Percentiles rank a stretch among this genome's conserved stretches.
phyloP scores from a whole-genome alignment of 2,888 invertebrate species.

The Xestoiulus laeticollis region DNA sequence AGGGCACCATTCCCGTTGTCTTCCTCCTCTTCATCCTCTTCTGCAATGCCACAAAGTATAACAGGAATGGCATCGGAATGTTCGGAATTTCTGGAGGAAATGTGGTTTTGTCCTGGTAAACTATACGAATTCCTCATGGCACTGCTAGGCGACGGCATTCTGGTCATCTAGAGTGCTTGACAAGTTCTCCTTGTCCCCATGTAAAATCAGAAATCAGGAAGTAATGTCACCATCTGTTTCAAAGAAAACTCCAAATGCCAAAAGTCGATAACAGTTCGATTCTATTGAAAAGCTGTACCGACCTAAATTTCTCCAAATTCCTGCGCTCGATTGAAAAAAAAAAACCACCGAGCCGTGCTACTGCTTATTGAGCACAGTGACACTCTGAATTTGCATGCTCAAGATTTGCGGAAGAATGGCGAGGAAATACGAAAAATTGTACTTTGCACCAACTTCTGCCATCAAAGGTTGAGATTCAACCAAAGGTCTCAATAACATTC shows the following conservation, averaged over 20 bases:
- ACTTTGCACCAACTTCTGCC: too few species aligned
- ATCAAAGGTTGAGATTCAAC: too few species aligned
- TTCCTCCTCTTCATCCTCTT: constrained; percentile 49
- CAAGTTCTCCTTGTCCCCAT: background rate
- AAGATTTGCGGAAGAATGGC: background rate
- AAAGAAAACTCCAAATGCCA: background rate
- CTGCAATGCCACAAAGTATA: constrained; percentile 47
- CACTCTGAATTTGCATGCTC: background rate
- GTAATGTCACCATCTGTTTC: background rate
- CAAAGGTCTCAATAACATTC: too few species aligned
- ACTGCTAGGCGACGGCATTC: background rate
- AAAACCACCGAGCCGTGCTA: background rate
- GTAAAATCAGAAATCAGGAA: background rate
- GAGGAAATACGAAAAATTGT: too few species aligned
- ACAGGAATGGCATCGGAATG: constrained; percentile 15
- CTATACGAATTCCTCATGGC: background rate
- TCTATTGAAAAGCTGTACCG: background rate
- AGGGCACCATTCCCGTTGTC: background rate
- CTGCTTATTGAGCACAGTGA: background rate
- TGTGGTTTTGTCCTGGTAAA: background rate
- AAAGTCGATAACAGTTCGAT: background rate
- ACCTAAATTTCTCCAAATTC: constrained; percentile 27
- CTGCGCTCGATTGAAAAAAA: background rate
- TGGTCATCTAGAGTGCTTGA: background rate
- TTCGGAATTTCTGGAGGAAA: background rate